Percentiles rank a stretch among this genome's conserved stretches.
Conservation (phyloP, 2,113 vertebrate genomes). For the Paralichthys olivaceus region DNA sequence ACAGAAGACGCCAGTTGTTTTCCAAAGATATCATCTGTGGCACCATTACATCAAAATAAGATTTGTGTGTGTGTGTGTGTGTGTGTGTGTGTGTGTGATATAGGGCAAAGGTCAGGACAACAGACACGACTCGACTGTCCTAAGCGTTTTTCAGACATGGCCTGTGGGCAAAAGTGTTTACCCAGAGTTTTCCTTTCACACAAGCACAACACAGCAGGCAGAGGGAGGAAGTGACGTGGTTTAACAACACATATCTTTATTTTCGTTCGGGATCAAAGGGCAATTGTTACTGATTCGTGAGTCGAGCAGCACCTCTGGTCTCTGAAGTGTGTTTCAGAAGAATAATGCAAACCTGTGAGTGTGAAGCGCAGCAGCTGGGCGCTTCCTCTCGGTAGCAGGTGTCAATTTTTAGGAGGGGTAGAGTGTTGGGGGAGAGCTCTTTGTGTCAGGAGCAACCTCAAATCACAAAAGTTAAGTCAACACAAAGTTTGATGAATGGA, state of each 20-base stretch:
- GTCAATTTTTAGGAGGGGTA: constrained; percentile 18
- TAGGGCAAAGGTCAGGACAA: constrained; percentile 39
- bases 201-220: too few relatives aligned
- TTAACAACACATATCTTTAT: too few relatives aligned
- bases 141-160: not conserved
- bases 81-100: constrained; percentile 2
- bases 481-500: constrained; percentile 7
- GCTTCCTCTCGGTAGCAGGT: constrained; percentile 25
- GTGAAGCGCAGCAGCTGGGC: constrained; percentile 51
- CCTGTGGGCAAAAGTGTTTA: too few relatives aligned
- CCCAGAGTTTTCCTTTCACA: too few relatives aligned
- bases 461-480: constrained; percentile 10
- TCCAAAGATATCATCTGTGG: constrained; percentile 38
- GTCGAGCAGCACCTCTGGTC: constrained; percentile 29
- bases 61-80: constrained; percentile 23
- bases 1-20: constrained; percentile 32
- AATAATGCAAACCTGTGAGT: constrained; percentile 28
- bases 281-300: constrained; percentile 26
- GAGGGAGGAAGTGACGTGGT: too few relatives aligned
- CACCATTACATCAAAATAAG: constrained; percentile 56
- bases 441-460: not conserved
- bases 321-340: constrained; percentile 36
- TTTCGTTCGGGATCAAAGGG: too few relatives aligned
- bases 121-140: constrained; percentile 25
- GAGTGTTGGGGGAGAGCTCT: constrained; percentile 2